Base-by-base conservation (phyloP, 2,113 vertebrate genomes). In the Protobothrops flavoviridis region DNA sequence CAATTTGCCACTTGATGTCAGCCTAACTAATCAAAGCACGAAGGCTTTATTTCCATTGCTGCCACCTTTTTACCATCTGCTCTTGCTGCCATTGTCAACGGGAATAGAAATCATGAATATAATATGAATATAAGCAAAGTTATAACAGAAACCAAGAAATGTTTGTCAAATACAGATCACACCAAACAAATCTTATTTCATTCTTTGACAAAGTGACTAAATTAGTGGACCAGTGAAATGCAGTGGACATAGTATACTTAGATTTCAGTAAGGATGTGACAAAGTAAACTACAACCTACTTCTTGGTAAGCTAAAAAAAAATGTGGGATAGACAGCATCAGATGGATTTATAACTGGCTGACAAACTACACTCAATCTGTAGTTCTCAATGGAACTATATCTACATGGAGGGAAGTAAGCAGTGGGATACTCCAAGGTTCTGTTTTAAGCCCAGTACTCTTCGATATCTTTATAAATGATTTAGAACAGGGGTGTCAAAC, bases 1-100 rank as follows among this genome's bases (percentile, higher is more conserved):
- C 55, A 23, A 94, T 93, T 93, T 94, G 90, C 91, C 87, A 26
- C 93, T 92, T 94, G 57, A 57, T 93, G 93, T 91, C 92, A 85
- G 90, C 92, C 89, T 29, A 91, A 69, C 69, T 93, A 53, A 93
- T 45, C 90, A 56, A 94, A 95, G 92, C 92, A 4, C 1, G 29
- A 45, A 56, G 48, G 43, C 86, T 55, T 26, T 15, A 92, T 43
- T 57, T 29, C 69, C 48, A 45, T 29, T 90, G 53, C 61, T 56
- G 9, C 45, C 92, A 64, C 29, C 92, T 59, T 92, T 95, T 33
- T 29, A 23, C 13, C 56, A 93, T 59, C 55, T 50, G 33, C 33
- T 39, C 17, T 81, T 81, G 74, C 17, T 81, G 17, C 74, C 74
- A 43, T 81, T 81, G 33, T 81, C 33, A 23, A 21, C 3, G 1